Evolutionary conservation across 2,797 vertebrate genomes (phyloP).

Genomic region (Syngnathus rostellatus): DNA sequence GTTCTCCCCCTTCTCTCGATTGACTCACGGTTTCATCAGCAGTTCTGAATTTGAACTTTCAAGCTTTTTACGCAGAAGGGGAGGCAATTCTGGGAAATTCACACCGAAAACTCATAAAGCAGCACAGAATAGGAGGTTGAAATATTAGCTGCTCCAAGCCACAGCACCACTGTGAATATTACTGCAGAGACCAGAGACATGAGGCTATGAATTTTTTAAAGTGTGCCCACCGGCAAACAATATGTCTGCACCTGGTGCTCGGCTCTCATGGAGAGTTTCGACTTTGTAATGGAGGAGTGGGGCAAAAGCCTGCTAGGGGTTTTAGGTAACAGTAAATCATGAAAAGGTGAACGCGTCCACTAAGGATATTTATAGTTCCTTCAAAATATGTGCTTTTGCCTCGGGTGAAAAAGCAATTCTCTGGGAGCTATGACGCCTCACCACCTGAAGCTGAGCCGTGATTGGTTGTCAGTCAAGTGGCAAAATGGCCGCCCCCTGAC

Average conservation of each 20-base stretch:
- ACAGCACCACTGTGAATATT: slow-evolving; percentile 47
- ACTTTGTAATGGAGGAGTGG: slow-evolving; percentile 7
- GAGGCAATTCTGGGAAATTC: background rate
- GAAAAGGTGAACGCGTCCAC: no score
- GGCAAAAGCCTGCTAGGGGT: background rate
- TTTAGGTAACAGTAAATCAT: background rate
- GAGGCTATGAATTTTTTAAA: slow-evolving; percentile 32
- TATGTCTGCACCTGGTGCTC: slow-evolving; percentile 47
- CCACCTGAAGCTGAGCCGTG: no score
- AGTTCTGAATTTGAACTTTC: background rate
- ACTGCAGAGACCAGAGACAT: slow-evolving; percentile 32
- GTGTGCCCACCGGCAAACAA: slow-evolving; percentile 38
- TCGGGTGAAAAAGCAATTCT: background rate
- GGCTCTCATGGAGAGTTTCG: slow-evolving; percentile 23
- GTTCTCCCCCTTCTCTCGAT: background rate
- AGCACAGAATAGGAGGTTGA: slow-evolving; percentile 26
- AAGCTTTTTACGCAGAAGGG: no score
- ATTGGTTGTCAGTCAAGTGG: no score
- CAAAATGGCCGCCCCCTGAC: no score
- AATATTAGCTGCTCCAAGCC: slow-evolving; percentile 39
- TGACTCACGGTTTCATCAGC: slow-evolving; percentile 2
- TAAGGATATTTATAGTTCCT: slow-evolving; percentile 1
- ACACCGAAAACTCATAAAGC: background rate
- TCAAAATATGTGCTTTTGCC: slow-evolving; percentile 8
- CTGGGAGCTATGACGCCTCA: background rate